phyloP scores from a whole-genome alignment of 2,888 invertebrate genomes.

The Nymphalis c-album region DNA sequence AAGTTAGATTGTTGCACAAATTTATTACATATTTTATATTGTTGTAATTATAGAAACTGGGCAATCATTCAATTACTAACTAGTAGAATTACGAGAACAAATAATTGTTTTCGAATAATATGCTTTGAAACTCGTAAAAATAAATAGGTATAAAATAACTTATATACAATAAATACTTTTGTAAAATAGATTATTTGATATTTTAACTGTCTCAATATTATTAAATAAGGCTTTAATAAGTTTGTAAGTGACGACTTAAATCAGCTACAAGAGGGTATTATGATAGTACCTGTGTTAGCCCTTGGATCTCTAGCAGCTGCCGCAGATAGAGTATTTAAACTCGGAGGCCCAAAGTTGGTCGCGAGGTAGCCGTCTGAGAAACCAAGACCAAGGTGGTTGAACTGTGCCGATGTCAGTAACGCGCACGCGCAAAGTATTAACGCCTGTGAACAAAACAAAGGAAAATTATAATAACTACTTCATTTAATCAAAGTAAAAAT shows the following conservation, averaged over 20 bases:
- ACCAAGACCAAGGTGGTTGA: constrained; percentile 58
- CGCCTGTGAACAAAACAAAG: constrained; percentile 62
- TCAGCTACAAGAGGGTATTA: too few relatives aligned
- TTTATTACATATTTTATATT: background rate
- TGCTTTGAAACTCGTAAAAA: constrained; percentile 15
- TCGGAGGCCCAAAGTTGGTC: constrained; percentile 69
- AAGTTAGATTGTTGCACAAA: background rate
- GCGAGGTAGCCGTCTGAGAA: constrained; percentile 67
- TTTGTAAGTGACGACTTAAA: too few relatives aligned
- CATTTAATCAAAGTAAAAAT: background rate
- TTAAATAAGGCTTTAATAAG: too few relatives aligned
- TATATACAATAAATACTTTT: too few relatives aligned
- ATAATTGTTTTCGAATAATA: constrained; percentile 20
- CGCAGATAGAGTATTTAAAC: constrained; percentile 63
- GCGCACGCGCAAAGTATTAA: constrained; percentile 70
- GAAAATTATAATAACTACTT: background rate
- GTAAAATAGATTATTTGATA: too few relatives aligned
- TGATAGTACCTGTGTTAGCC: constrained; percentile 73
- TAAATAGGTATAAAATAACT: background rate
- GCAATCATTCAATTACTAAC: constrained; percentile 20
- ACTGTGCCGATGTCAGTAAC: constrained; percentile 70
- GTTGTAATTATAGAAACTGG: constrained; percentile 8
- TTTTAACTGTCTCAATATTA: too few relatives aligned
- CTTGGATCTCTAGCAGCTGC: constrained; percentile 80
- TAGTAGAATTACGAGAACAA: constrained; percentile 14